phyloP scores from a whole-genome alignment of 2,888 invertebrate species.

The Temnothorax unifasciatus region DNA sequence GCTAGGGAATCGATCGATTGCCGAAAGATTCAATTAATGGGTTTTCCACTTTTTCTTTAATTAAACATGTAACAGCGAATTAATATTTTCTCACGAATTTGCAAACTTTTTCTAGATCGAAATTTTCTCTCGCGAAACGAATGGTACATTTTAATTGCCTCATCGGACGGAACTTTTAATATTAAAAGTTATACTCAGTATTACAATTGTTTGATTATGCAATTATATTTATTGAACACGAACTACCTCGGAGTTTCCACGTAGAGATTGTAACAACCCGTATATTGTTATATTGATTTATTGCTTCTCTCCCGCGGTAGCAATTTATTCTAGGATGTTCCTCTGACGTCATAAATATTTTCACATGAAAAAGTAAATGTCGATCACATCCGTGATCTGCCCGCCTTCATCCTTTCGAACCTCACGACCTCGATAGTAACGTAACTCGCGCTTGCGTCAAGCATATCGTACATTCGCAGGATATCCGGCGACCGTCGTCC shows the following conservation, averaged over 20 bases:
- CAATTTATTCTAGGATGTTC: background rate
- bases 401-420: background rate
- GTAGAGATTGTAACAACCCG: background rate
- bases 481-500: slow-evolving; percentile 44
- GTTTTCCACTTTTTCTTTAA: background rate
- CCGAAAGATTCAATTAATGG: background rate
- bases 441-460: slow-evolving; percentile 59
- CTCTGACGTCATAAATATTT: slow-evolving; percentile 16
- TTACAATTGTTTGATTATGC: background rate
- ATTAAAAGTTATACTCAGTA: background rate
- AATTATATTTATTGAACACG: background rate
- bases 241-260: background rate
- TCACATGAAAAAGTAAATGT: slow-evolving; percentile 30
- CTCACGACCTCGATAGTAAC: slow-evolving; percentile 46
- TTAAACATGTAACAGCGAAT: background rate
- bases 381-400: slow-evolving; percentile 9
- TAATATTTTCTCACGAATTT: background rate
- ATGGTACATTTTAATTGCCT: background rate
- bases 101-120: background rate
- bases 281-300: background rate
- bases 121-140: background rate
- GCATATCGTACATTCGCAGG: slow-evolving; percentile 32
- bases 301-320: too few species aligned
- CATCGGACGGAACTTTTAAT: background rate
- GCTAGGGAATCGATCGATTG: background rate